A percentile compares a stretch with the other conserved stretches of the same genome.
These are phyloP conservation scores for Cephalotes varians DNA, from an alignment of 2,888 invertebrate genomes.

Conservation along the genomic window DNA sequence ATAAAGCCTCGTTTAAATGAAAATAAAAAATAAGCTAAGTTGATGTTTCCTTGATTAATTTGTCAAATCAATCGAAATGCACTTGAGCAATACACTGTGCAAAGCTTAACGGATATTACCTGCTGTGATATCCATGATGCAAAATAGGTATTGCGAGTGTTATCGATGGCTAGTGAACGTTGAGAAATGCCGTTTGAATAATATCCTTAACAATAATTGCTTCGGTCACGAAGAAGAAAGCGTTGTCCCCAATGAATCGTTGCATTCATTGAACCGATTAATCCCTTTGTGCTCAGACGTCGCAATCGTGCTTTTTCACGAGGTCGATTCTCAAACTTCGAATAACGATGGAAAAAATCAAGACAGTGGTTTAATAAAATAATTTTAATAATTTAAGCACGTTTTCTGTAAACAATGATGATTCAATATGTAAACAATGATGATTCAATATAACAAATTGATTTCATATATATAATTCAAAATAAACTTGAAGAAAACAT, in stretches of 20 bases:
- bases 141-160: slow-evolving; percentile 64
- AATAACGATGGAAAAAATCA: neutral
- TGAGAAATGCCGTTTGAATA: slow-evolving; percentile 76
- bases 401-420: slow-evolving; percentile 26
- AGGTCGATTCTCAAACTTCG: neutral
- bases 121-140: slow-evolving; percentile 58
- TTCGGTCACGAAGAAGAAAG: slow-evolving; percentile 73
- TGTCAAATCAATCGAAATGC: slow-evolving; percentile 43
- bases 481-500: slow-evolving; percentile 14
- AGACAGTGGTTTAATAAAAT: slow-evolving; percentile 32
- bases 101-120: slow-evolving; percentile 68
- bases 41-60: slow-evolving; percentile 6
- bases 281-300: slow-evolving; percentile 30
- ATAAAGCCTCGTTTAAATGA: neutral
- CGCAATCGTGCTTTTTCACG: slow-evolving; percentile 8
- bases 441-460: slow-evolving; percentile 24
- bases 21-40: slow-evolving; percentile 3
- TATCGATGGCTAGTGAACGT: slow-evolving; percentile 63
- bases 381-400: slow-evolving; percentile 33
- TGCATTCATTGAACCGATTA: slow-evolving; percentile 62
- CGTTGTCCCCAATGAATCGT: slow-evolving; percentile 62
- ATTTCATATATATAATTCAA: slow-evolving; percentile 7
- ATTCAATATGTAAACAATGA: slow-evolving; percentile 38
- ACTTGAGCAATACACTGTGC: slow-evolving; percentile 73
- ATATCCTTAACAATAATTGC: slow-evolving; percentile 73